Evolutionary conservation across 2,888 invertebrate genomes (phyloP).

Genomic region (Amblyteles armatorius): DNA sequence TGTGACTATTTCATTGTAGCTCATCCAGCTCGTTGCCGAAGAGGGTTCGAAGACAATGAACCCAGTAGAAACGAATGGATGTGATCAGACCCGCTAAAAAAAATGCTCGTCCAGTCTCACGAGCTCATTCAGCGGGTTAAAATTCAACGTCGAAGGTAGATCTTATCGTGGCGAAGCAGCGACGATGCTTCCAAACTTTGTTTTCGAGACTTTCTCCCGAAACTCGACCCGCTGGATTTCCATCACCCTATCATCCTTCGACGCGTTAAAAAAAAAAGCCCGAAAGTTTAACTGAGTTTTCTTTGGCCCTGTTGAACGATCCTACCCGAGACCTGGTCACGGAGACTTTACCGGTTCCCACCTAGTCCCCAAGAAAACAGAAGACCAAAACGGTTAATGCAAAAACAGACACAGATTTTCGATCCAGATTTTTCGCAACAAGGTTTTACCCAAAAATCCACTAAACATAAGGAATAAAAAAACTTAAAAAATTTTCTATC

Average conservation of each 20-base stretch:
- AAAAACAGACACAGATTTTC: no score
- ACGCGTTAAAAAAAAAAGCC: conserved; percentile 72
- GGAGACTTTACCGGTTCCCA: conserved; percentile 23
- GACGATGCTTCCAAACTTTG: conserved; percentile 48
- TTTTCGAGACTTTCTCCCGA: conserved; percentile 27
- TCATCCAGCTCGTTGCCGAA: neutral
- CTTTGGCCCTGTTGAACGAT: conserved; percentile 77
- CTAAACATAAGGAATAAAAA: neutral
- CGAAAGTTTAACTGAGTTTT: conserved; percentile 74
- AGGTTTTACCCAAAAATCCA: no score
- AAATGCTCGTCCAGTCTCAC: conserved; percentile 1
- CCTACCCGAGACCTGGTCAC: conserved; percentile 69
- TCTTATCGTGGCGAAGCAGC: conserved; percentile 58
- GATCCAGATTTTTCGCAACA: no score
- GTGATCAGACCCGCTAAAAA: neutral
- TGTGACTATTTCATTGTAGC: conserved; percentile 9
- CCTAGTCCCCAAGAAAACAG: neutral
- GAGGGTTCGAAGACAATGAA: neutral
- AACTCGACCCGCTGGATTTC: neutral
- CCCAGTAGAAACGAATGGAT: conserved; percentile 1
- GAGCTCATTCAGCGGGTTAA: conserved; percentile 20
- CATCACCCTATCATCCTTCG: neutral
- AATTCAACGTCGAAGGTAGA: conserved; percentile 60
- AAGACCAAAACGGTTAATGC: no score
- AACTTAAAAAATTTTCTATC: neutral